phyloP scores from a whole-genome alignment of 2,113 vertebrate species.

The Chionomys nivalis region DNA sequence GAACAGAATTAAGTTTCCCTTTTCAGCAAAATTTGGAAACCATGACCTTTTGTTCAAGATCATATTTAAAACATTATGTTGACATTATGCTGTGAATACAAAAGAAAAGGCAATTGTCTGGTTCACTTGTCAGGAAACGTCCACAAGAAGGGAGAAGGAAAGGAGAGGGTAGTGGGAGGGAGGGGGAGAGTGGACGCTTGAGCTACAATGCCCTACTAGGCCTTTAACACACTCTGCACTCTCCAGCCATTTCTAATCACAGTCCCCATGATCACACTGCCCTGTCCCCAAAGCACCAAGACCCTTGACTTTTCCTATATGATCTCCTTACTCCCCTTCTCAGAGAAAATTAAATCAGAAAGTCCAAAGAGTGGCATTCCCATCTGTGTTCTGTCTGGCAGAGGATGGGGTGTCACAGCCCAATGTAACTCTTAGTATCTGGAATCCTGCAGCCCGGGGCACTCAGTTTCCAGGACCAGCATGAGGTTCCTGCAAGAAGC shows the following conservation, averaged over 20 bases:
- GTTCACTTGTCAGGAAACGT: conserved; percentile 35
- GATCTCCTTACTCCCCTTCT: background rate
- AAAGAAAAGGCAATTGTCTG: background rate
- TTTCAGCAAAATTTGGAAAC: conserved; percentile 34
- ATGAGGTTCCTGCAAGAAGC: background rate
- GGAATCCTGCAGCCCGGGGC: background rate
- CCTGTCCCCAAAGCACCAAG: background rate
- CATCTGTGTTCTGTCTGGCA: background rate
- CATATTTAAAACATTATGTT: background rate
- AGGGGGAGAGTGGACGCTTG: background rate
- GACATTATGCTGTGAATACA: background rate
- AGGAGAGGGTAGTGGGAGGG: too few species aligned
- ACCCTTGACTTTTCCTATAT: background rate
- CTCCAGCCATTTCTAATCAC: background rate
- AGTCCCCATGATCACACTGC: rapidly evolving
- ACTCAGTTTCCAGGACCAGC: background rate
- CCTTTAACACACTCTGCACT: background rate
- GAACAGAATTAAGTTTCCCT: conserved; percentile 19
- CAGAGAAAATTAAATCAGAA: conserved; percentile 26
- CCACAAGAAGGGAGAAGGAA: background rate
- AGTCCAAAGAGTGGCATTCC: background rate
- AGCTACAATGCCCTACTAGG: background rate
- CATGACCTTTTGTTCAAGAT: conserved; percentile 51
- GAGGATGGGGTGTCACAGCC: too few species aligned
- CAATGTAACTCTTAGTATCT: background rate